These are phyloP conservation scores for Pseudopleuronectes americanus DNA, from an alignment of 2,797 vertebrate species.

Conservation along the genomic window DNA sequence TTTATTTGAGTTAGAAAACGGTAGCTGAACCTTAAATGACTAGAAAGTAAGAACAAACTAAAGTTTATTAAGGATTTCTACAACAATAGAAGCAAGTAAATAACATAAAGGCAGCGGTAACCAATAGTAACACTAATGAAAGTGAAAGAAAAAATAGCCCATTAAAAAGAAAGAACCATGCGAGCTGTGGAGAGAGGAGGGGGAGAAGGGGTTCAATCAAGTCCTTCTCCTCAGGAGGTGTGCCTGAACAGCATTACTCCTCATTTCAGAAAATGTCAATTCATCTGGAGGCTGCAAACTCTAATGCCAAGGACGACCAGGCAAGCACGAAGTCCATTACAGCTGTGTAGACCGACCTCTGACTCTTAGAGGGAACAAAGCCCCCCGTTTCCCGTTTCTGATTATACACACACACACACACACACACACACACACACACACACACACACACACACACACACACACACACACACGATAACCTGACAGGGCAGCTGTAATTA, in stretches of 20 bases:
- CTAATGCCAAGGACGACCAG: conserved; percentile 70
- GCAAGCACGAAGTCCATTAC: conserved; percentile 76
- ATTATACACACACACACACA: background rate
- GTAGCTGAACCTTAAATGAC: too few relatives aligned
- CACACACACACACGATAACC: background rate
- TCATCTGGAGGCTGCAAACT: conserved; percentile 59
- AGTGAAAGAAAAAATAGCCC: conserved; percentile 1
- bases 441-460: too few relatives aligned
- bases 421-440: too few relatives aligned
- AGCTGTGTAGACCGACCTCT: conserved; percentile 32
- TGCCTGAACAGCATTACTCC: conserved; percentile 64
- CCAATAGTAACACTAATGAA: conserved; percentile 22
- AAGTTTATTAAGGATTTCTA: too few relatives aligned
- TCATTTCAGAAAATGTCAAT: conserved; percentile 75
- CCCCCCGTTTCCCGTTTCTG: background rate
- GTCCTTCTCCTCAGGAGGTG: conserved; percentile 56
- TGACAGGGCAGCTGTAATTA: conserved; percentile 16
- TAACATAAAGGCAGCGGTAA: conserved; percentile 14
- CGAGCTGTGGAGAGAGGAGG: conserved; percentile 5
- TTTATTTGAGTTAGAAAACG: too few relatives aligned
- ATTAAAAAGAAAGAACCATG: conserved; percentile 33
- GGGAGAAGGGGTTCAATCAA: conserved; percentile 46
- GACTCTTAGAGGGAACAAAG: conserved; percentile 31
- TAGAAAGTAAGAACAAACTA: too few relatives aligned
- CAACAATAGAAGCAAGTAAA: too few relatives aligned